Conservation (phyloP, 2,113 vertebrate genomes). For the Megaptera novaeangliae region DNA sequence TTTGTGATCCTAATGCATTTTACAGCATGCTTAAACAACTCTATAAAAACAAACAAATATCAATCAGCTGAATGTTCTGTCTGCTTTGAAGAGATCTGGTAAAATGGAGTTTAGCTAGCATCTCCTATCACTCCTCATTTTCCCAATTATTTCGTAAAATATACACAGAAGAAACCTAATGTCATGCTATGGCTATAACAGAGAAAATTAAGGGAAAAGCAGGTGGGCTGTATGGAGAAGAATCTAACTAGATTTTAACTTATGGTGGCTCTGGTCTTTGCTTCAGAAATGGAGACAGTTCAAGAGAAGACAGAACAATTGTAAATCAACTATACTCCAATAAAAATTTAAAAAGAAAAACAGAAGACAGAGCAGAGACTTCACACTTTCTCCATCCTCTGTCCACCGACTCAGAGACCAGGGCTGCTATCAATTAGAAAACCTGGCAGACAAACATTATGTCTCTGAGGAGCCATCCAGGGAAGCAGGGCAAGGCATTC, state of each 20-base stretch:
- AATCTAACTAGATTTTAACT: slow-evolving; percentile 7
- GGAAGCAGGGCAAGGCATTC: background rate
- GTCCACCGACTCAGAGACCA: background rate
- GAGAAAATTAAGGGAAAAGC: background rate
- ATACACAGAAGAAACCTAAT: background rate
- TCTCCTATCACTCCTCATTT: background rate
- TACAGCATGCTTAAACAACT: slow-evolving; percentile 24
- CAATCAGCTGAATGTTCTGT: background rate
- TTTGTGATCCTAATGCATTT: slow-evolving; percentile 41
- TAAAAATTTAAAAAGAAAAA: background rate
- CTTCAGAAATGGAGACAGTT: slow-evolving; percentile 3
- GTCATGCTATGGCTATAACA: background rate
- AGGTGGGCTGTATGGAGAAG: background rate
- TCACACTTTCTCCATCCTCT: background rate
- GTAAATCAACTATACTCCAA: background rate
- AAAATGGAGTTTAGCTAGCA: background rate
- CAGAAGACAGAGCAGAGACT: background rate
- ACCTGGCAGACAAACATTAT: background rate
- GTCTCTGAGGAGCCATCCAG: background rate
- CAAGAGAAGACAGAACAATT: background rate
- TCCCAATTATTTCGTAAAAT: slow-evolving; percentile 21
- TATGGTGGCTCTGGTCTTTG: background rate
- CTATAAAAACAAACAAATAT: slow-evolving; percentile 48
- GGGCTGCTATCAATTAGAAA: background rate
- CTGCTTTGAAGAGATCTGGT: slow-evolving; percentile 34